Base-by-base conservation (phyloP, 2,113 vertebrate genomes). In the Oxyruncus cristatus region DNA sequence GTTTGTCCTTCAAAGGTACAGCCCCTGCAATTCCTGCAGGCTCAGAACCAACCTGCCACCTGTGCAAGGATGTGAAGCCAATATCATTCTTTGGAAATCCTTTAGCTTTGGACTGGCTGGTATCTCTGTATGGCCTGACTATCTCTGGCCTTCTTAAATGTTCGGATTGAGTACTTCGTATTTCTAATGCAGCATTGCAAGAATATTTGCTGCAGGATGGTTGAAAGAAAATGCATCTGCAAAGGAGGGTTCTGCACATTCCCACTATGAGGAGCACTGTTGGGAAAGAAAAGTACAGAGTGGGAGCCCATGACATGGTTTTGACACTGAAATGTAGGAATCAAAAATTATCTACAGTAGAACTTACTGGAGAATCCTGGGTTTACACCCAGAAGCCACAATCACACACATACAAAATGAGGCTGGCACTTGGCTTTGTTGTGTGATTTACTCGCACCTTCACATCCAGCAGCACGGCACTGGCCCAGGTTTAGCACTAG, bases 201-300 rank as follows among this genome's bases (percentile, higher is more conserved):
- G 28, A 32, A 33, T 53, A 27, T 65, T 81, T 94, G 82, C 37
- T 89, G 24, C 33, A 62, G n/a, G 3, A 12, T 19, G 14, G 3
- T 28, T 75, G 62, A 17, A 33, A 35, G n/a, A 50, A 72, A 83
- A 63, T 46, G 33, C 24, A 56, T 28, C 52, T 76, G 47, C 33
- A 66, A 37, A 62, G 41, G 37, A 88, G 12, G 19, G 12, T 33
- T 82, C 74, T 82, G 53, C 7, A 18, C 18, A 17, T 68, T 73
- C 23, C 22, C 0, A 0, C 18, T 58, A 2, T 19, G 27, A 35
- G 26, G n/a, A 70, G 10, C 17, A 17, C 2, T 30, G 4, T 11
- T 1, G 4, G 32, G 17, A 41, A 87, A 58, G 32, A 5, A 41
- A 3, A 44, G 3, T 33, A 65, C 12, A 35, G 46, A 73, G 15